Conservation (phyloP, 2,113 vertebrate genomes). For the Amphiprion ocellaris region DNA sequence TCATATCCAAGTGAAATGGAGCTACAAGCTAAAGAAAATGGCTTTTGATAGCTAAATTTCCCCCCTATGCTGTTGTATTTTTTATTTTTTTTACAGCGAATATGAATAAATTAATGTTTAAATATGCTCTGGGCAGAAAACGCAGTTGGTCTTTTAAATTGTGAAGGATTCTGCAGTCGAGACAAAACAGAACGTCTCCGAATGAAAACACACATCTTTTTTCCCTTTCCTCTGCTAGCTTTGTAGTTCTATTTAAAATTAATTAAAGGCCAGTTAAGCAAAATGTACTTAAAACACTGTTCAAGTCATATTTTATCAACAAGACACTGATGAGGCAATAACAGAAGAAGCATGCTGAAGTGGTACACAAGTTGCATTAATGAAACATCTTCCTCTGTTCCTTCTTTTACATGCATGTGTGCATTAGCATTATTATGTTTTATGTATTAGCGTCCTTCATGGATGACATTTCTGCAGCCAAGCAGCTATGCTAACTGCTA, state of each 20-base stretch:
- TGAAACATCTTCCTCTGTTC: too few relatives aligned
- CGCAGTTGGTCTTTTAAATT: neutral
- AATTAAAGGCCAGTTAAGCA: slow-evolving; percentile 41
- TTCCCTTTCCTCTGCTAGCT: slow-evolving; percentile 28
- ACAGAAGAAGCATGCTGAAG: too few relatives aligned
- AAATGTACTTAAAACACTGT: neutral
- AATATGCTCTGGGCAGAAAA: slow-evolving; percentile 6
- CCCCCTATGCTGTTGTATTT: too few relatives aligned
- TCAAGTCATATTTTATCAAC: slow-evolving; percentile 26
- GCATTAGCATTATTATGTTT: slow-evolving; percentile 18
- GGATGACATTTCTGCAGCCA: slow-evolving; percentile 52
- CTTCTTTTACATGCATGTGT: neutral
- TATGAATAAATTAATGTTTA: slow-evolving; percentile 20
- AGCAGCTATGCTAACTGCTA: slow-evolving; percentile 45
- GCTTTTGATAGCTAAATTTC: neutral
- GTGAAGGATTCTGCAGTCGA: neutral
- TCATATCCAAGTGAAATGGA: neutral
- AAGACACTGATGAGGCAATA: too few relatives aligned
- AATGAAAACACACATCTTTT: slow-evolving; percentile 1
- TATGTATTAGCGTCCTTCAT: slow-evolving; percentile 62
- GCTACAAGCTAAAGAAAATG: neutral
- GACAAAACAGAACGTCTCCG: slow-evolving; percentile 12
- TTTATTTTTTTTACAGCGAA: neutral
- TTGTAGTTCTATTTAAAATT: slow-evolving; percentile 40
- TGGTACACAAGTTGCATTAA: too few relatives aligned